A percentile compares a stretch with the other conserved stretches of the same genome.
phyloP scores from a whole-genome alignment of 2,797 vertebrate genomes.

The Bradypus variegatus region DNA sequence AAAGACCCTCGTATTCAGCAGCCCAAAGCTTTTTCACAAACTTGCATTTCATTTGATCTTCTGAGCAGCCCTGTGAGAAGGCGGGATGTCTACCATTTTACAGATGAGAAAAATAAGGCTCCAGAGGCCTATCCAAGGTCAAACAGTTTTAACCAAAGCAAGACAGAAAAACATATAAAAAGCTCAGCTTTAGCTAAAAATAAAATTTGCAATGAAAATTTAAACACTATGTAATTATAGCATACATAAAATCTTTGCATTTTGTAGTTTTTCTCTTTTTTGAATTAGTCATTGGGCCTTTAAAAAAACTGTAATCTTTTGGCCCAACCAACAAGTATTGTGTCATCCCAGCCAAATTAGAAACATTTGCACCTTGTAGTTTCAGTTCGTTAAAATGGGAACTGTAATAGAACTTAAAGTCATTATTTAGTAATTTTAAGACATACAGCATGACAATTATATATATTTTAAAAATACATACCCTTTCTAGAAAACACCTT shows the following conservation, averaged over 20 bases:
- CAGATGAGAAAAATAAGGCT: background rate
- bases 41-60: background rate
- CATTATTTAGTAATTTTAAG: background rate
- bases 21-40: background rate
- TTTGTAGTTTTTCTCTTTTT: background rate
- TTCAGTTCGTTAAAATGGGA: background rate
- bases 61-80: background rate
- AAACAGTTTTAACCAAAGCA: too few species aligned
- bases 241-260: too few species aligned
- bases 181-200: accelerated
- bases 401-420: background rate
- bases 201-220: accelerated
- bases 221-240: accelerated
- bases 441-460: background rate
- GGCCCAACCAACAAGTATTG: background rate
- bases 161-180: background rate
- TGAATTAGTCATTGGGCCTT: background rate
- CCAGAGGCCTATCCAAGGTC: background rate
- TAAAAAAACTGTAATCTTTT: background rate
- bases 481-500: slow-evolving; percentile 92
- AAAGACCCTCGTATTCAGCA: too few species aligned
- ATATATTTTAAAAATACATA: slow-evolving; percentile 65
- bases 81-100: background rate
- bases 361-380: background rate
- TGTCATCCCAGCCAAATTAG: background rate